Base-by-base conservation (phyloP, 2,113 vertebrate genomes). In the Petrocephalus microphthalmus region DNA sequence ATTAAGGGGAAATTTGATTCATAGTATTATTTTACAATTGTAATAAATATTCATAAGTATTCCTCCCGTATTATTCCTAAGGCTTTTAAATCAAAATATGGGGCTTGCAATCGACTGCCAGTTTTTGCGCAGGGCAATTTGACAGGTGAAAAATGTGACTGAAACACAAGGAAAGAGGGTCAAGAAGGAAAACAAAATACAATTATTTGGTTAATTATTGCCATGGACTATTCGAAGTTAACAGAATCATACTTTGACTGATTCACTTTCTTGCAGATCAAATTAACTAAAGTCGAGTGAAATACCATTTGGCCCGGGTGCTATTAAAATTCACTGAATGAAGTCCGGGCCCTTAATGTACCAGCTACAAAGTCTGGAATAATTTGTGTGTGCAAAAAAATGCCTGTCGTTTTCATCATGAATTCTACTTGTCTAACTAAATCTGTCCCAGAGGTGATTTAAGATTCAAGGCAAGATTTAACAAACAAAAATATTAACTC, bases 361-460 rank as follows among this genome's bases (percentile, higher is more conserved):
- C 33, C 37, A 15, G 33, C 71, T 78, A 42, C 29, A 42, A 83
- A 49, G 19, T 83, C 19, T 45, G 45, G 49, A 85, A 56, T 54
- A 85, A 85, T 54, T 85, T 53, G 52, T 56, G 52, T 19, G 6
- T 33, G 51, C 52, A 54, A 19, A 54, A 22, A 15, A 15, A 37
- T 37, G 25, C 29, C 10, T 42, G 29, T 54, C 52, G 52, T 56
- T 85, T 42, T 33, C 15, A 56, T 56, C 84, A 56, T 85, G 84
- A 54, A 85, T 54, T 85, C 49, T 85, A 54, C n/a, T 54, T 85
- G 84, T 85, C 84, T 54, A 85, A 56, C 25, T 85, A 85, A 85
- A 85, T 85, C 84, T 56, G 84, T 85, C 84, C 84, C 52, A 85
- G 84, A 85, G 84, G 84, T 87, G 67, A 87, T 29, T 74, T 51